These are phyloP conservation scores for Aphelenchoides avenae DNA, from an alignment of 1,140 invertebrate species.

Conservation along the genomic window DNA sequence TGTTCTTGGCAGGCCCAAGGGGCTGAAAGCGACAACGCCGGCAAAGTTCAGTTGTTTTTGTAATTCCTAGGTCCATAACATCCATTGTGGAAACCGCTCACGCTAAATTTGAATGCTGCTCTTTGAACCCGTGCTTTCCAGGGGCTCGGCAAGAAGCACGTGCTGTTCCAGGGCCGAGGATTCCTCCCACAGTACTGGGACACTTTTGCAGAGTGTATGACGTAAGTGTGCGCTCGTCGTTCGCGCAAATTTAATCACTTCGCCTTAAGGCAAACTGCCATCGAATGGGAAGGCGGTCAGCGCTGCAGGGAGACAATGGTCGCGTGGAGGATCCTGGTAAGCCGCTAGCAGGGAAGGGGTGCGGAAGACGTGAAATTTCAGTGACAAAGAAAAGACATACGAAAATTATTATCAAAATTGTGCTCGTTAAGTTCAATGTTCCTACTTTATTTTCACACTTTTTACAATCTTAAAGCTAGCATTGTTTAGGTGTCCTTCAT, in stretches of 20 bases:
- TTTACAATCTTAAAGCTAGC: conserved; percentile 1
- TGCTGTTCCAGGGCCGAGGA: conserved; percentile 31
- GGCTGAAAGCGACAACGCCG: neutral
- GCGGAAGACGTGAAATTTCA: neutral
- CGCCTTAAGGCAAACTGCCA: neutral
- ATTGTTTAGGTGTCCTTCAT: conserved; percentile 37
- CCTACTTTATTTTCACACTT: neutral
- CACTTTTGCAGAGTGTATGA: conserved; percentile 33
- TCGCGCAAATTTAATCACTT: conserved; percentile 5
- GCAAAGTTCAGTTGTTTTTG: neutral
- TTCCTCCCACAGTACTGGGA: conserved; percentile 43
- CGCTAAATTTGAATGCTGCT: neutral
- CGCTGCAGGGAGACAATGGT: conserved; percentile 34
- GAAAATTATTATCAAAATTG: no score
- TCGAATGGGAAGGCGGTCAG: conserved; percentile 17
- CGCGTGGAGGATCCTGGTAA: conserved; percentile 35
- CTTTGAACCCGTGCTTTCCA: no score
- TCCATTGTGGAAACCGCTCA: neutral
- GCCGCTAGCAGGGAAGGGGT: neutral
- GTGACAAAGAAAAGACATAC: neutral
- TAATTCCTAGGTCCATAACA: neutral
- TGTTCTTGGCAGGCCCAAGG: neutral
- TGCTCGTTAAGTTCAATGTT: no score
- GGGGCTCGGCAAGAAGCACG: conserved; percentile 46
- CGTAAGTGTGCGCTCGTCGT: no score